Base-by-base conservation (phyloP, 2,888 invertebrate species). In the Caprella mutica region DNA sequence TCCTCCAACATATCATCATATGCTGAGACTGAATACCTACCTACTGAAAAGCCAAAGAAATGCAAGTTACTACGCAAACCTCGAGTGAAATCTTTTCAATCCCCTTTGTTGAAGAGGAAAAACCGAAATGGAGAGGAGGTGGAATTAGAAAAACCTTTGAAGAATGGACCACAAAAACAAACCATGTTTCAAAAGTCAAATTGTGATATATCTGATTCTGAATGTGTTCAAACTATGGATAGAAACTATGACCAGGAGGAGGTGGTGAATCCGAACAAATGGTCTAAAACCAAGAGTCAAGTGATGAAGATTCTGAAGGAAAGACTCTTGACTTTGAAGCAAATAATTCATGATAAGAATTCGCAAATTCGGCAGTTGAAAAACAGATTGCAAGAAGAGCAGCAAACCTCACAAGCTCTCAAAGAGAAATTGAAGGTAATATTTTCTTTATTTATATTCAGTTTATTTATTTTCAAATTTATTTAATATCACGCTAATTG, bases 301-400 rank as follows among this genome's bases (percentile, higher is more conserved):
- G 56, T 54, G 14, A 39, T 61, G 21, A 24, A 29, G 9, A 23
- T 56, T 12, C 42, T 62, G 56, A 53, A 55, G 17, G 43, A 52
- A 3, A 29, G 56, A n/a, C 42, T 62, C 26, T 35, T 52, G 24
- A 51, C 38, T 27, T 24, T 62, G 43, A 42, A 58, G 35, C 58
- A 62, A 39, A 51, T 56, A 29, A 58, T 62, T 17, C 58, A 58
- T 35, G 58, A 52, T n/a, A 62, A 62, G 43, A 62, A 58, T 33
- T 55, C 55, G 39, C 55, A 62, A 43, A 62, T 62, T 17, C 33
- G 52, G 8, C 48, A 56, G 27, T 43, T 62, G 23, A 62, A 62
- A 30, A 21, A 43, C 6, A 39, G 56, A 14, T 33, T 62, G 44
- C 58, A 62, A 33, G 40, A 53, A 1, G 62, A 62, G 35, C 44